Conservation (phyloP, 1,140 invertebrate species). For the Dendroctonus ponderosae region DNA sequence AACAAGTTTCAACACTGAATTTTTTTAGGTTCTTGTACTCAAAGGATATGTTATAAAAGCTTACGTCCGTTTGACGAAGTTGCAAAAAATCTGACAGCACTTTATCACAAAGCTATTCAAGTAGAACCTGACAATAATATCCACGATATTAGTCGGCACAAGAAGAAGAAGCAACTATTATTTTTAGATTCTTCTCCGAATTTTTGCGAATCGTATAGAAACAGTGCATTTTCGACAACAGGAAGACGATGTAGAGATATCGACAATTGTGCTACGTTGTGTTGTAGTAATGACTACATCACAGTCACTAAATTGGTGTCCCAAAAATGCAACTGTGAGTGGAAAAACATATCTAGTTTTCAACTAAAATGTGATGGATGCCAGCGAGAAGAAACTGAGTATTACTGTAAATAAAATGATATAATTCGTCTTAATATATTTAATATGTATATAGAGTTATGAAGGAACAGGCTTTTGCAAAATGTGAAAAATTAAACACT, state of each 20-base stretch:
- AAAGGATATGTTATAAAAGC: slow-evolving; percentile 73
- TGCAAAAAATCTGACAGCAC: slow-evolving; percentile 52
- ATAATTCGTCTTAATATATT: too few relatives aligned
- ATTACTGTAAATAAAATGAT: slow-evolving; percentile 34
- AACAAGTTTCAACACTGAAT: too few relatives aligned
- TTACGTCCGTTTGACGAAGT: slow-evolving; percentile 41
- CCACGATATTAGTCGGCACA: slow-evolving; percentile 42
- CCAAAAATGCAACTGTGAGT: slow-evolving; percentile 41
- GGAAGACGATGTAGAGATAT: slow-evolving; percentile 53
- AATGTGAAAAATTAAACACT: too few relatives aligned
- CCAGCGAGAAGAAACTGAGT: slow-evolving; percentile 30
- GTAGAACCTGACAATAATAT: slow-evolving; percentile 46
- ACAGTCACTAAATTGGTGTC: slow-evolving; percentile 31
- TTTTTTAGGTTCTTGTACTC: slow-evolving; percentile 70
- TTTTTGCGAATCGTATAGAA: slow-evolving; percentile 46
- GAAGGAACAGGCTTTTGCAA: too few relatives aligned
- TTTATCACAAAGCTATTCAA: slow-evolving; percentile 55
- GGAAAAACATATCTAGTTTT: slow-evolving; percentile 31
- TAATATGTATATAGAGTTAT: too few relatives aligned
- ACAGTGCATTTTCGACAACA: slow-evolving; percentile 44
- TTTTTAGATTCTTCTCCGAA: slow-evolving; percentile 54
- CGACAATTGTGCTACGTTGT: slow-evolving; percentile 55
- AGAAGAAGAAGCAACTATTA: slow-evolving; percentile 47
- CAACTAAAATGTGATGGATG: slow-evolving; percentile 36
- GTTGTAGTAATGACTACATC: slow-evolving; percentile 53